Conservation (phyloP, 2,113 vertebrate species). For the Crypturellus undulatus region DNA sequence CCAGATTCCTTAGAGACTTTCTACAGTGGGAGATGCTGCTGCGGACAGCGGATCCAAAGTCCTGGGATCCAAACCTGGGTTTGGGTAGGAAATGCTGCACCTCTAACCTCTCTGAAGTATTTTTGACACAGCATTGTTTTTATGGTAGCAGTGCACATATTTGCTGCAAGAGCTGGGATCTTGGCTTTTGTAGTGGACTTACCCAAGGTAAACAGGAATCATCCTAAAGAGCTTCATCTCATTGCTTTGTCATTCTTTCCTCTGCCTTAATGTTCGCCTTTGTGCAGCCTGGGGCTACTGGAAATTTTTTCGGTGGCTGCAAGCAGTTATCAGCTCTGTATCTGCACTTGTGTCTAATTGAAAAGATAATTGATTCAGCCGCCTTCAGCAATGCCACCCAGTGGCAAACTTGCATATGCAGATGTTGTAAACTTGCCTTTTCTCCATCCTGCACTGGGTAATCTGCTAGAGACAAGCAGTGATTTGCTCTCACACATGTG, state of each 20-base stretch:
- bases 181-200: not conserved
- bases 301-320: not conserved
- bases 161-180: not conserved
- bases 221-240: not conserved
- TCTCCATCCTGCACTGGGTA: not conserved
- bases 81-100: not conserved
- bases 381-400: slow-evolving; percentile 51
- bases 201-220: not conserved
- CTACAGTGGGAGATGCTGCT: not conserved
- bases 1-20: not conserved
- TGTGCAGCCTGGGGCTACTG: not conserved
- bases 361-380: not conserved
- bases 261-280: not conserved
- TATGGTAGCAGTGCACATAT: no score
- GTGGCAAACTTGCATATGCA: not conserved
- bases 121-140: not conserved
- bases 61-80: not conserved
- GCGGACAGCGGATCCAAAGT: not conserved
- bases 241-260: not conserved
- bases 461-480: not conserved
- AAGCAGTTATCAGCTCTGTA: not conserved
- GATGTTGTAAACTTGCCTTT: not conserved
- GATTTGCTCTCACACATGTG: accelerated
- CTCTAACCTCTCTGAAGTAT: not conserved
- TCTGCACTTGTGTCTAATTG: not conserved